Base-by-base conservation (phyloP, 2,888 invertebrate species). In the Mystacides longicornis region DNA sequence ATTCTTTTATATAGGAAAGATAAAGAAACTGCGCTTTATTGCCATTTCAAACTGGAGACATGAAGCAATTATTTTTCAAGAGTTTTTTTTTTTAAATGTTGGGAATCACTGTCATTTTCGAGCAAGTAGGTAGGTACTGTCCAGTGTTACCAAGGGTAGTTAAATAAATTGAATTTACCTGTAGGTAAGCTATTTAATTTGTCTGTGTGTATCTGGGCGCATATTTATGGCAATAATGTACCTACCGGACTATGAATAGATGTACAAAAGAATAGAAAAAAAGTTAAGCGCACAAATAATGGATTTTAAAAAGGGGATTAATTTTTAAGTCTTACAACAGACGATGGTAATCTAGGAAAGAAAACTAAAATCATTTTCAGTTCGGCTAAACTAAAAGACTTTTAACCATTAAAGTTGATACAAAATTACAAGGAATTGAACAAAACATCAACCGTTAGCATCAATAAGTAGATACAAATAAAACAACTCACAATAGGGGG, bases 141-240 rank as follows among this genome's bases (percentile, higher is more conserved):
- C 37, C 37, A 37, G 37, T 37, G 16, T 37, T 37, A n/a, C n/a
- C n/a, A n/a, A n/a, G n/a, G 37, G 27, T 37, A n/a, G n/a, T 37
- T 37, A 27, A 5, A 27, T 37, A 37, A 37, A 37, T 37, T 37
- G 37, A 37, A 37, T 37, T 37, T 37, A 37, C 37, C 37, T 37
- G 37, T 37, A 37, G 37, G 16, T 16, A 37, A 4, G 16, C 14
- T 27, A 37, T 3, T 37, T n/a, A n/a, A 37, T 37, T 37, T n/a
- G n/a, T n/a, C n/a, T n/a, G n/a, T n/a, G n/a, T n/a, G n/a, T n/a
- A n/a, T n/a, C n/a, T n/a, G n/a, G n/a, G n/a, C n/a, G n/a, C n/a
- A n/a, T n/a, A n/a, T n/a, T n/a, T 37, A 3, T 37, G 16, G 16
- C 16, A 37, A 37, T 37, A 37, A 37, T 37, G 37, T 37, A 7